phyloP scores from a whole-genome alignment of 2,113 vertebrate genomes.

The Tenrec ecaudatus region DNA sequence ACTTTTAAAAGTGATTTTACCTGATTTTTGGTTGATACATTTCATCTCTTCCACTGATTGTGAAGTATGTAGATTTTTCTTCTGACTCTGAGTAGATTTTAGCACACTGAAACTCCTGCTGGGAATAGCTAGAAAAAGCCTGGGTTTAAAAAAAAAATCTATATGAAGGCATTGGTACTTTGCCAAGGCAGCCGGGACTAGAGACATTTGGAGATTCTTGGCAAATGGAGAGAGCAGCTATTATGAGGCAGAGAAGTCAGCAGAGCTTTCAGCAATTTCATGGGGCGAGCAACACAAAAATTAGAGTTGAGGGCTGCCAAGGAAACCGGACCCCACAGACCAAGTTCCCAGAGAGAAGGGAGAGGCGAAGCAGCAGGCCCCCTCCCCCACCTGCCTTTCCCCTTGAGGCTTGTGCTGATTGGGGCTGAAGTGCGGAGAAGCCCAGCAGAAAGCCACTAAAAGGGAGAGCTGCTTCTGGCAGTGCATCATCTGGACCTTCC shows the following conservation, averaged over 20 bases:
- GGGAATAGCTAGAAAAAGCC: conserved; percentile 62
- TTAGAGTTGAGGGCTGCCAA: conserved; percentile 31
- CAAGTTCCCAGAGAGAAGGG: conserved; percentile 18
- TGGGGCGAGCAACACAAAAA: conserved; percentile 30
- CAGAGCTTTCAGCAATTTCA: conserved; percentile 41
- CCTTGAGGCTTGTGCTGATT: too few relatives aligned
- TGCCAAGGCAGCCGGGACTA: conserved; percentile 68
- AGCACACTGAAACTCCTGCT: conserved; percentile 60
- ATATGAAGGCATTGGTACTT: conserved; percentile 53
- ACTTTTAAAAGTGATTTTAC: too few relatives aligned
- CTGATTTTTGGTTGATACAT: background rate
- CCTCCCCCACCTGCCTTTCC: background rate
- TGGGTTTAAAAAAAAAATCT: conserved; percentile 12
- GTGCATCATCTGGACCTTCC: conserved; percentile 11
- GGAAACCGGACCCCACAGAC: conserved; percentile 54
- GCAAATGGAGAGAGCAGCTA: conserved; percentile 56
- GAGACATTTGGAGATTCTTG: conserved; percentile 67
- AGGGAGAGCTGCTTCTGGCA: background rate
- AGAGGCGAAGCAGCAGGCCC: background rate
- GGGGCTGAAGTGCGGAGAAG: too few relatives aligned
- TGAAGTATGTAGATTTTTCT: conserved; percentile 62
- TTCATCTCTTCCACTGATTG: conserved; percentile 36
- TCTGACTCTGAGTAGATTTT: conserved; percentile 61
- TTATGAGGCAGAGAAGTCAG: conserved; percentile 61
- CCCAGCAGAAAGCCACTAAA: too few relatives aligned